Evolutionary conservation across 30 jellyfish, hydroid and myxozoan species (phyloP).

Genomic region (Pseudorhiza aurosa): DNA sequence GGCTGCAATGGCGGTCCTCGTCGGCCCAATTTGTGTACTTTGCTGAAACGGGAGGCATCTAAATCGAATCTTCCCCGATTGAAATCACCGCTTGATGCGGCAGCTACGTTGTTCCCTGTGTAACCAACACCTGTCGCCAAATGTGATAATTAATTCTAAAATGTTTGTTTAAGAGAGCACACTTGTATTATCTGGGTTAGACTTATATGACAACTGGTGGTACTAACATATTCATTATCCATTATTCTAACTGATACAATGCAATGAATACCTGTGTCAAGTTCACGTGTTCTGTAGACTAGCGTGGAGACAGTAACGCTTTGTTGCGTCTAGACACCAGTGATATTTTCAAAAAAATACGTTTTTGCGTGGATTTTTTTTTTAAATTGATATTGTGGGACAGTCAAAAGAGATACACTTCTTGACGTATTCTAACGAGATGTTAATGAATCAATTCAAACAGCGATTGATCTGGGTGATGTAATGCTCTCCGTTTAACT

Average conservation of each 20-base stretch:
- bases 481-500: too few relatives aligned
- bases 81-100: too few relatives aligned
- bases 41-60: too few relatives aligned
- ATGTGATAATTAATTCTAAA: neutral
- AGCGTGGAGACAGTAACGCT: neutral
- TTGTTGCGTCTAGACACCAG: neutral
- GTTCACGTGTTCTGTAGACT: neutral
- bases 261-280: neutral
- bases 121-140: neutral
- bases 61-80: too few relatives aligned
- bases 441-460: too few relatives aligned
- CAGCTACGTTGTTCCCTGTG: too few relatives aligned
- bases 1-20: too few relatives aligned
- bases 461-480: too few relatives aligned
- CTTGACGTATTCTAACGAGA: too few relatives aligned
- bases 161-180: neutral
- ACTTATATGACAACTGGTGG: neutral
- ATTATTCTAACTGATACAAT: neutral
- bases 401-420: too few relatives aligned
- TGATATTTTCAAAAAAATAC: neutral
- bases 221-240: neutral
- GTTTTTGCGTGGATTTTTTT: neutral
- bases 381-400: too few relatives aligned
- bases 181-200: neutral
- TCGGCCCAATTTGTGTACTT: too few relatives aligned